Percentiles rank a stretch among this genome's conserved stretches.
phyloP scores from a whole-genome alignment of 2,888 invertebrate species.

The Onthophagus sagittarius region DNA sequence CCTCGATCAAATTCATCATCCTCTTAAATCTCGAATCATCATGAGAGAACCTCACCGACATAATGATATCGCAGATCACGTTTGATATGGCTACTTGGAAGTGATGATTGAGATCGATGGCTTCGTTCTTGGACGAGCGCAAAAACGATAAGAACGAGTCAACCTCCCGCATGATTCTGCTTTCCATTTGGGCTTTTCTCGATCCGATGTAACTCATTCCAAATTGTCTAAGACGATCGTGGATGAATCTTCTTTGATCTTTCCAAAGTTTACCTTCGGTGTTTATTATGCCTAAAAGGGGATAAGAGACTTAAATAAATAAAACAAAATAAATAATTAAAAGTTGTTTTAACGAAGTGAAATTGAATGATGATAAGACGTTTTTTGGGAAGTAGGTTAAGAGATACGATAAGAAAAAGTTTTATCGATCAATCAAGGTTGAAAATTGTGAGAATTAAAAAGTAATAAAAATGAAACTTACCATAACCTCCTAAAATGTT shows the following conservation, averaged over 20 bases:
- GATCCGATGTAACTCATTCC: conserved; percentile 84
- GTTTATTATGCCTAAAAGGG: conserved; percentile 77
- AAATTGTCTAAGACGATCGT: conserved; percentile 78
- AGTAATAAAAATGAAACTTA: conserved; percentile 54
- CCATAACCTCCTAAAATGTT: conserved; percentile 85
- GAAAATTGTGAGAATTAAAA: conserved; percentile 14
- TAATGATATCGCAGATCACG: conserved; percentile 85
- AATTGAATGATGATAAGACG: not conserved
- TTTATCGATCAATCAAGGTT: too few relatives aligned
- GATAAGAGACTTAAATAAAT: not conserved
- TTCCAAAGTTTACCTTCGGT: conserved; percentile 88
- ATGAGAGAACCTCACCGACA: conserved; percentile 80
- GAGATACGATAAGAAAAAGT: too few relatives aligned
- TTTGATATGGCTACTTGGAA: conserved; percentile 82
- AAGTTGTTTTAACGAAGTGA: not conserved
- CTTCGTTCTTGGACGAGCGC: conserved; percentile 59
- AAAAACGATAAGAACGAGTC: conserved; percentile 67
- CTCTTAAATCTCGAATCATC: conserved; percentile 73
- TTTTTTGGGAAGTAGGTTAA: too few relatives aligned
- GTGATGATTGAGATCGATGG: conserved; percentile 70
- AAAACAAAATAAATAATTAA: not conserved
- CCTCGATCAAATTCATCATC: conserved; percentile 83
- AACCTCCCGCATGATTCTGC: conserved; percentile 79
- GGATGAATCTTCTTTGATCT: conserved; percentile 82
- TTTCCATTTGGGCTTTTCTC: conserved; percentile 78